Conservation (phyloP, 2,113 vertebrate genomes). For the Tonatia bakeri region DNA sequence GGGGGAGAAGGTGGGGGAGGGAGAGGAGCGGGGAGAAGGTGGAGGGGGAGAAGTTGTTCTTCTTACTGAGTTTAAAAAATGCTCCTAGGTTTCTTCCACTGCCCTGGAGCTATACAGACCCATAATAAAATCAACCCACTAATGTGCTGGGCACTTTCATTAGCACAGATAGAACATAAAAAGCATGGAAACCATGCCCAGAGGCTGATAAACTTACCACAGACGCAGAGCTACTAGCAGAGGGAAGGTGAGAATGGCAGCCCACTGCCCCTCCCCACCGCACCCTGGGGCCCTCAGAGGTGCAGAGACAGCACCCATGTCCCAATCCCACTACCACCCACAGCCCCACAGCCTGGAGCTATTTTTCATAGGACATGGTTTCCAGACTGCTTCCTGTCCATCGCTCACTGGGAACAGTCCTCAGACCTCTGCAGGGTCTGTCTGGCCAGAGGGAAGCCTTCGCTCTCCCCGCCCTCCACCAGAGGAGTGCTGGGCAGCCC, state of each 20-base stretch:
- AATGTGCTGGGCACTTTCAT: constrained; percentile 8
- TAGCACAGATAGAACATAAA: constrained; percentile 2
- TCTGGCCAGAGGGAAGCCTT: not conserved
- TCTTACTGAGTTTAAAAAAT: constrained; percentile 23
- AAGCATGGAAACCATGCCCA: not conserved
- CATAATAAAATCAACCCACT: constrained; percentile 15
- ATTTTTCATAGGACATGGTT: not conserved
- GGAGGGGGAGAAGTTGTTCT: too few relatives aligned
- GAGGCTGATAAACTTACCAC: not conserved
- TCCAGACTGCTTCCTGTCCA: not conserved
- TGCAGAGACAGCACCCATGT: not conserved
- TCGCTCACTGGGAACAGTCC: not conserved
- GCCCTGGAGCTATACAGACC: not conserved
- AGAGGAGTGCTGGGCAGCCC: not conserved
- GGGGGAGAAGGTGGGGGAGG: too few relatives aligned
- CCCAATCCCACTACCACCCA: not conserved
- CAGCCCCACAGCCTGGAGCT: not conserved
- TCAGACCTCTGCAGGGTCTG: not conserved
- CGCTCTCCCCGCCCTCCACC: not conserved
- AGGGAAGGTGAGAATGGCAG: not conserved
- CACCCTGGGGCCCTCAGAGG: not conserved
- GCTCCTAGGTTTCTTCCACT: constrained; percentile 28
- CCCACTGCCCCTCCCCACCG: not conserved
- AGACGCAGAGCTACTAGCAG: not conserved
- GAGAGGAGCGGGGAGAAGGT: too few relatives aligned